Percentiles rank a stretch among this genome's conserved stretches.
Evolutionary conservation across 2,888 invertebrate species (phyloP).

Genomic region (Drosophila recens): DNA sequence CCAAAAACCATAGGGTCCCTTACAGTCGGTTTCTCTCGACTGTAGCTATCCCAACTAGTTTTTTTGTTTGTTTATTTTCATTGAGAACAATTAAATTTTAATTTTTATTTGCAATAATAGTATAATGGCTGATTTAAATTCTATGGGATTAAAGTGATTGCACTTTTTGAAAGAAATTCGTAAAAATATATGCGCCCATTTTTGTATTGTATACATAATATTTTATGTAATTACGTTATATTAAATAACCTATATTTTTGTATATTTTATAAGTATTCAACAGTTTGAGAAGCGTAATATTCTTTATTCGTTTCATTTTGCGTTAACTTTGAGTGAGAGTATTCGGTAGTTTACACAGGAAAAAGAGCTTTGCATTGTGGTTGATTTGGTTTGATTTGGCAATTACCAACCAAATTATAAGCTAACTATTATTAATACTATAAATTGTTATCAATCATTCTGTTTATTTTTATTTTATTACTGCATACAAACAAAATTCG

Average conservation of each 20-base stretch:
- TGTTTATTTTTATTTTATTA: constrained; percentile 22
- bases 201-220: constrained; percentile 33
- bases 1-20: too few species aligned
- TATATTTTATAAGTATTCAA: constrained; percentile 61
- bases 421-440: constrained; percentile 48
- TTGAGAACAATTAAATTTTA: constrained; percentile 40
- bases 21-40: too few species aligned
- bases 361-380: constrained; percentile 63
- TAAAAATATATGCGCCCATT: constrained; percentile 60
- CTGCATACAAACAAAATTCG: constrained; percentile 51
- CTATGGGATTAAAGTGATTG: constrained; percentile 33
- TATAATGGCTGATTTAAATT: constrained; percentile 53
- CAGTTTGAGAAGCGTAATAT: constrained; percentile 68
- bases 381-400: constrained; percentile 31
- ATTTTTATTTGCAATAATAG: constrained; percentile 57
- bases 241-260: constrained; percentile 35
- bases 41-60: too few species aligned
- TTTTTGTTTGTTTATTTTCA: neutral
- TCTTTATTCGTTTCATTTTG: constrained; percentile 73
- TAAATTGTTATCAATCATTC: constrained; percentile 28
- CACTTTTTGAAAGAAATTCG: constrained; percentile 56
- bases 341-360: constrained; percentile 72
- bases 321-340: constrained; percentile 78
- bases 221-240: constrained; percentile 14
- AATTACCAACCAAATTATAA: constrained; percentile 55